phyloP scores from a whole-genome alignment of 1,140 invertebrate species.

The Bursaphelenchus mucronatus region DNA sequence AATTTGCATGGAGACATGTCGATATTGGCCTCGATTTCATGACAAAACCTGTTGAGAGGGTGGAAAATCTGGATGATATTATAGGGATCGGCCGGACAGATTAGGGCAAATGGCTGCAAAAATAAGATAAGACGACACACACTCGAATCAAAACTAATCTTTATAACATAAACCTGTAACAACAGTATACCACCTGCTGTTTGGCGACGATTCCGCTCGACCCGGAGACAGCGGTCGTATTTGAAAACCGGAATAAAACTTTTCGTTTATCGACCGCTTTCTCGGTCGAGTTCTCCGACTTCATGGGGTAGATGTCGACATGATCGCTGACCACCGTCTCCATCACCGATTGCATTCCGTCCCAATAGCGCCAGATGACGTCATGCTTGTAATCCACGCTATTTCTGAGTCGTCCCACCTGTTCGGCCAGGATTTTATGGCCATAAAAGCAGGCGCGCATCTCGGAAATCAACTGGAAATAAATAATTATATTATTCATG shows the following conservation, averaged over 20 bases:
- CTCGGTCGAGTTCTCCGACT: constrained; percentile 6
- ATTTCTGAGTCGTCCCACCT: background rate
- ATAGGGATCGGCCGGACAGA: constrained; percentile 50
- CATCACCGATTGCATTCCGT: constrained; percentile 38
- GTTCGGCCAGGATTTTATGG: constrained; percentile 11
- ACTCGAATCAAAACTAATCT: background rate
- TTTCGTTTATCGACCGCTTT: constrained; percentile 16
- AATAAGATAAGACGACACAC: background rate
- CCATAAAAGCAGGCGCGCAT: constrained; percentile 6
- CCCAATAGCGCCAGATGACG: constrained; percentile 47
- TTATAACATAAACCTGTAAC: background rate
- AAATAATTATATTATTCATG: background rate
- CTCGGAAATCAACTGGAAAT: constrained; percentile 15
- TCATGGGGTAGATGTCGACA: constrained; percentile 46
- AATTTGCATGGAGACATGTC: constrained; percentile 30
- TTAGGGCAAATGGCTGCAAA: constrained; percentile 45
- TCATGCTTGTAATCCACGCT: constrained; percentile 4
- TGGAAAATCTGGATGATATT: constrained; percentile 54
- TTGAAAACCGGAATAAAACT: constrained; percentile 50
- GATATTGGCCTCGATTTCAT: constrained; percentile 44
- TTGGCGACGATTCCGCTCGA: constrained; percentile 34
- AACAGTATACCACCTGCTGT: constrained; percentile 18
- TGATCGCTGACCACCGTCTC: constrained; percentile 48
- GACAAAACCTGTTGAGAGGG: constrained; percentile 40
- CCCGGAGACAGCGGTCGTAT: constrained; percentile 41